A percentile compares a stretch with the other conserved stretches of the same genome.
These are phyloP conservation scores for Plebejus anna DNA, from an alignment of 2,888 invertebrate species.

Conservation along the genomic window DNA sequence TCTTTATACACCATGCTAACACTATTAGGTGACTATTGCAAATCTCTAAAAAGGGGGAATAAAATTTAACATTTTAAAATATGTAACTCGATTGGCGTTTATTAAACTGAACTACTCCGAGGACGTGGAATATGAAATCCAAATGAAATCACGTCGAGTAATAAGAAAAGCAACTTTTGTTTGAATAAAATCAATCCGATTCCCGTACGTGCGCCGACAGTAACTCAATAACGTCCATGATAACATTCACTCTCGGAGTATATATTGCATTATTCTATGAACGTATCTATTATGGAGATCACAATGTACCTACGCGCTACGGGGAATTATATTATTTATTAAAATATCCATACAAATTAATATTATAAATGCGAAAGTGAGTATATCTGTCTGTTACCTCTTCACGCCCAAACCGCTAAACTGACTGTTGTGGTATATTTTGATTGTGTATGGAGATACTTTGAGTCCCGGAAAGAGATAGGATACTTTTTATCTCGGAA, in stretches of 20 bases:
- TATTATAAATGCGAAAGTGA: too few relatives aligned
- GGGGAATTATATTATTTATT: not conserved
- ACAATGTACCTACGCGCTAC: not conserved
- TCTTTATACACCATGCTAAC: not conserved
- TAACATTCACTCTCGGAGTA: slow-evolving; percentile 7
- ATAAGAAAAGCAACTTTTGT: slow-evolving; percentile 25
- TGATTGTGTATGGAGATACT: too few relatives aligned
- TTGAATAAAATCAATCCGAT: slow-evolving; percentile 28
- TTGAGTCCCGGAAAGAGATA: too few relatives aligned
- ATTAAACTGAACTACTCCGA: not conserved
- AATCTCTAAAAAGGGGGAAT: not conserved
- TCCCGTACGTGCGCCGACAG: slow-evolving; percentile 18
- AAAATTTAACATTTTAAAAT: not conserved
- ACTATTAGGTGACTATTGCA: too few relatives aligned
- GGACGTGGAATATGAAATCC: not conserved
- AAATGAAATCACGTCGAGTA: slow-evolving; percentile 11
- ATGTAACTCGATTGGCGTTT: not conserved
- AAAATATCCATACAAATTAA: not conserved
- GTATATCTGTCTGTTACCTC: too few relatives aligned
- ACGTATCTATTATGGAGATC: slow-evolving; percentile 20
- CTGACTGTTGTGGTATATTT: too few relatives aligned
- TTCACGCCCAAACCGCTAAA: too few relatives aligned
- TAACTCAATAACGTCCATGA: slow-evolving; percentile 17
- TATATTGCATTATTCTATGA: slow-evolving; percentile 4
- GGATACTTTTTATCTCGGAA: too few relatives aligned